Evolutionary conservation across 2,888 invertebrate genomes (phyloP), one percentile per base, ranked within the genome.

Genomic region (Unio delphinus): DNA sequence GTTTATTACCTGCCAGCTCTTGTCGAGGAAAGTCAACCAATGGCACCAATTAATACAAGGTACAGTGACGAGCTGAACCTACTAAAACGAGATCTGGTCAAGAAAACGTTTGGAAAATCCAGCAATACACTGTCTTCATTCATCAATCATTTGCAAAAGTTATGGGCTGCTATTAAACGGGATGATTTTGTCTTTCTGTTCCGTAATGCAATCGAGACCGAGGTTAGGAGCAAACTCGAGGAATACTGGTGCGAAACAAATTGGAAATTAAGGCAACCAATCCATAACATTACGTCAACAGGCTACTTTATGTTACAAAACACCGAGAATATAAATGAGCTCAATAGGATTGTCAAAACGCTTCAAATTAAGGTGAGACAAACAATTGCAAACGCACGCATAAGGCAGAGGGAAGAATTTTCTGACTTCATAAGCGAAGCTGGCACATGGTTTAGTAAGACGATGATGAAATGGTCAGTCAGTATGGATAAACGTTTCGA

Each of bases 1-100:
- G 70, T 70, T 0, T 70, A 56, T 56, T 70, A 70, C 63, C 62
- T 70, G 11, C 61, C 67, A 20, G 69, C 63, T 65, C 64, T 73
- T 1, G 68, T 70, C 70, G 45, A 59, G 26, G 73, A 68, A 17
- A 57, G 66, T 65, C 70, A 70, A 18, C 73, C 73, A 8, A 68
- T 72, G 72, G 70, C 69, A 5, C 62, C 67, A 4, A 56, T 61
- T 17, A 73, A 68, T 23, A n/a, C n/a, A 3, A 61, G 64, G 18
- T 73, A 73, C 34, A 65, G 70, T 65, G 30, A 65, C 59, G 23
- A 20, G 11, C 65, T 63, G 4, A 23, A 11, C 5, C n/a, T 23
- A 3, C 55, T 72, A 45, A 64, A 56, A 20, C 20, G 60, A n/a
- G 15, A 15, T 45, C 45, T 45, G 45, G 45, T 45, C 11, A 45